Conservation (phyloP, 2,888 invertebrate species). For the Limnephilus lunatus region DNA sequence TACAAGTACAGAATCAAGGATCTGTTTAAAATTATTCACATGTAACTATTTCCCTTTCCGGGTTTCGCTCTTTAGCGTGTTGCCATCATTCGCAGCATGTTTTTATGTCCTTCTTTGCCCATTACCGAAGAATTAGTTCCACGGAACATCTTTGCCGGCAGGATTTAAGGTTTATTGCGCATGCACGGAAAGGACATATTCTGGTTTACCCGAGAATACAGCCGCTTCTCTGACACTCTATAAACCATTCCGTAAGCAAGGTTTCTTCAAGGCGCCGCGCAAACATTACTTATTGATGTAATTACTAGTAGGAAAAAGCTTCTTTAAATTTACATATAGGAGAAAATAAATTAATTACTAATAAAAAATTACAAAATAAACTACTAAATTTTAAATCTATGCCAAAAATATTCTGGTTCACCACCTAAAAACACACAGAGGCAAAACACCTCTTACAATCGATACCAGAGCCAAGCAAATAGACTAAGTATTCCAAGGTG, state of each 20-base stretch:
- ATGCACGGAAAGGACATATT: neutral
- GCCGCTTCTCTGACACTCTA: neutral
- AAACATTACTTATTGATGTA: too few species aligned
- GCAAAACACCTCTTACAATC: too few species aligned
- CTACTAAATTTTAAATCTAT: neutral
- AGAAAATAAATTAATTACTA: too few species aligned
- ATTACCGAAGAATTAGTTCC: neutral
- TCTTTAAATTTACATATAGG: neutral
- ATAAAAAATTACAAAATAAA: too few species aligned
- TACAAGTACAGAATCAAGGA: too few species aligned
- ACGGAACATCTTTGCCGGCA: neutral
- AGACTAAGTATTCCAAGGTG: too few species aligned
- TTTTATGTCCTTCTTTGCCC: neutral
- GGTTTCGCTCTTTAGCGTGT: neutral
- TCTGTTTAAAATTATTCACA: too few species aligned
- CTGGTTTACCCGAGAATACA: neutral
- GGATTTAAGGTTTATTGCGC: conserved; percentile 23
- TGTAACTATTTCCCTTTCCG: neutral
- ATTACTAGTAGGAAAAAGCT: neutral
- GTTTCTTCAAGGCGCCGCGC: neutral
- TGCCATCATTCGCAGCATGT: neutral
- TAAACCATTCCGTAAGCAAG: neutral
- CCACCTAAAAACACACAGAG: too few species aligned
- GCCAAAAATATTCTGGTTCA: too few species aligned
- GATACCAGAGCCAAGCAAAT: too few species aligned